Evolutionary conservation across 2,888 invertebrate species (phyloP), one percentile per base, ranked within the genome.

Genomic region (Dryadula phaetusa): DNA sequence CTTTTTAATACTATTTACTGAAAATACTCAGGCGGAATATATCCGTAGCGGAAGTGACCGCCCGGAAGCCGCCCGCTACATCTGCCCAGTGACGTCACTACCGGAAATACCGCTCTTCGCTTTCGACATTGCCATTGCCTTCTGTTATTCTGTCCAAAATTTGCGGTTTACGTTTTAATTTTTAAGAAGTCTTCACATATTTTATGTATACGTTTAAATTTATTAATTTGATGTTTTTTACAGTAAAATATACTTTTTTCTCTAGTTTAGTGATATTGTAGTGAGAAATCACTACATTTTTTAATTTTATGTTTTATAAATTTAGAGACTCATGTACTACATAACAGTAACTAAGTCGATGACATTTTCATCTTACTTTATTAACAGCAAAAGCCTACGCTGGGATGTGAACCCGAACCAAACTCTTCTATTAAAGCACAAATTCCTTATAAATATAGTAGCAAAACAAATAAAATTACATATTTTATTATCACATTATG

Each of bases 1-100:
- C 46, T 62, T 65, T 69, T 72, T 68, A 66, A 69, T 64, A 49
- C 44, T 62, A 56, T 70, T 69, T 69, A 47, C 60, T 61, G 66
- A 63, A 69, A 65, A 71, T 65, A 67, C 70, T 49, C 66, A 66
- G 66, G 63, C 56, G 53, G 52, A 66, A 70, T 68, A 67, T 71
- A 58, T 70, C 74, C 75, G 77, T 70, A 71, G 67, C 74, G 75
- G 74, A 74, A 68, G 72, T 67, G 72, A 67, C 74, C 73, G 75
- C 65, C 79, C 85, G 86, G 86, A 87, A 81, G 78, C 71, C 76
- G 72, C 72, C 56, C 74, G 80, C 77, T 81, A 82, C 87, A 84
- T 86, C 84, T 85, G 86, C 81, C 78, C 77, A 67, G 70, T 80
- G 81, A 81, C 82, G 82, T 80, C 79, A 77, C 78, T 65, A 49